These are phyloP conservation scores for Exephanes ischioxanthus DNA, from an alignment of 2,888 invertebrate species.

Conservation along the genomic window DNA sequence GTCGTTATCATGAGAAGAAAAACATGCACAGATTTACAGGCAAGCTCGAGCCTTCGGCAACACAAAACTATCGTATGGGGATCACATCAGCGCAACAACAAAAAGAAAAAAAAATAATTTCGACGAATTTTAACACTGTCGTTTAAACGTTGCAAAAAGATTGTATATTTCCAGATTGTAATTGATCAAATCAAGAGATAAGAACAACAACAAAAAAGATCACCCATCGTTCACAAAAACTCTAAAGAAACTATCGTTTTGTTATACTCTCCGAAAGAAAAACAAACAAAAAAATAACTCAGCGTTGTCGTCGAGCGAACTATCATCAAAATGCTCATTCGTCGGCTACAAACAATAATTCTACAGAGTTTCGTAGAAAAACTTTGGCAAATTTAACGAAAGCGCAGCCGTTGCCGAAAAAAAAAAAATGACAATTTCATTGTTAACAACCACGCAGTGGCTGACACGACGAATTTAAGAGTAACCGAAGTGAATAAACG, in stretches of 20 bases:
- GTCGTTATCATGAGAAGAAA: neutral
- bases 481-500: slow-evolving; percentile 23
- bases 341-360: slow-evolving; percentile 51
- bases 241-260: slow-evolving; percentile 23
- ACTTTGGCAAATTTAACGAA: slow-evolving; percentile 11
- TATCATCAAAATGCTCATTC: slow-evolving; percentile 23
- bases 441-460: slow-evolving; percentile 30
- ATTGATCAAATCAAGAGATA: slow-evolving; percentile 25
- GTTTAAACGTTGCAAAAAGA: slow-evolving; percentile 60
- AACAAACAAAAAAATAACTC: slow-evolving; percentile 40
- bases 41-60: neutral
- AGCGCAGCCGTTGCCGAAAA: slow-evolving; percentile 26
- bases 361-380: slow-evolving; percentile 26
- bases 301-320: slow-evolving; percentile 38
- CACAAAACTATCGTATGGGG: neutral
- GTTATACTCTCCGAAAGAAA: slow-evolving; percentile 45
- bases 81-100: neutral
- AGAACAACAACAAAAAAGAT: slow-evolving; percentile 51
- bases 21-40: neutral
- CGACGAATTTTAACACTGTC: slow-evolving; percentile 40
- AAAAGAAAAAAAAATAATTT: slow-evolving; percentile 58
- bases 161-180: slow-evolving; percentile 63
- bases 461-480: slow-evolving; percentile 13
- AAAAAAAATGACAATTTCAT: slow-evolving; percentile 19
- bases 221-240: slow-evolving; percentile 56